Evolutionary conservation across 2,888 invertebrate genomes (phyloP).

Genomic region (Syritta pipiens): DNA sequence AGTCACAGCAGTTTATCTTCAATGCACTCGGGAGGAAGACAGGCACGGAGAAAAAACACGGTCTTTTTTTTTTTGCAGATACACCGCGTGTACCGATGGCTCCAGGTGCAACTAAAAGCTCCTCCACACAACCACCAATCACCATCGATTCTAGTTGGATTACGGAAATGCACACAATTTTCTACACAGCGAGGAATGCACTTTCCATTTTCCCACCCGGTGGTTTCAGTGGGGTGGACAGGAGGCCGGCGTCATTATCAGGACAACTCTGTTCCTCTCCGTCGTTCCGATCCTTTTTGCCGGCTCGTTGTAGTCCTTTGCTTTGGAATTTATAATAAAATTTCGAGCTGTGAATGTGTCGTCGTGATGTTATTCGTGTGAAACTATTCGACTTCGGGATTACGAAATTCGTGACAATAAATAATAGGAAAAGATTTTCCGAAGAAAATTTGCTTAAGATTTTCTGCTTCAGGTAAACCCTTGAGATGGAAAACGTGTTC

Average conservation of each 20-base stretch:
- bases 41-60: slow-evolving; percentile 6
- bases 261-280: too few species aligned
- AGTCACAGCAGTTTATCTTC: slow-evolving; percentile 45
- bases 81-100: slow-evolving; percentile 7
- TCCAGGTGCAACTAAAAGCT: slow-evolving; percentile 2
- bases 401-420: slow-evolving; percentile 68
- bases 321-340: slow-evolving; percentile 53
- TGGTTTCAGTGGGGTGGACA: not conserved
- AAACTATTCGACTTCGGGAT: slow-evolving; percentile 67
- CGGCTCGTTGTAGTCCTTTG: slow-evolving; percentile 27
- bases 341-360: slow-evolving; percentile 36
- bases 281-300: too few species aligned
- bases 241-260: slow-evolving; percentile 8
- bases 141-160: slow-evolving; percentile 30
- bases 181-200: slow-evolving; percentile 26
- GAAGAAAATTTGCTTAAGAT: slow-evolving; percentile 55
- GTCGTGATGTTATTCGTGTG: slow-evolving; percentile 58
- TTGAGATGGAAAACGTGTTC: slow-evolving; percentile 58
- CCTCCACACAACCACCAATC: not conserved
- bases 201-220: slow-evolving; percentile 29
- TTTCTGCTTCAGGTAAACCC: slow-evolving; percentile 49
- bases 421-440: slow-evolving; percentile 59
- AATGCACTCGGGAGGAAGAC: slow-evolving; percentile 44
- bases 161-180: slow-evolving; percentile 39
- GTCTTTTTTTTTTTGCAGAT: slow-evolving; percentile 5